phyloP scores from a whole-genome alignment of 2,797 vertebrate genomes.

The Tragopan temminckii region DNA sequence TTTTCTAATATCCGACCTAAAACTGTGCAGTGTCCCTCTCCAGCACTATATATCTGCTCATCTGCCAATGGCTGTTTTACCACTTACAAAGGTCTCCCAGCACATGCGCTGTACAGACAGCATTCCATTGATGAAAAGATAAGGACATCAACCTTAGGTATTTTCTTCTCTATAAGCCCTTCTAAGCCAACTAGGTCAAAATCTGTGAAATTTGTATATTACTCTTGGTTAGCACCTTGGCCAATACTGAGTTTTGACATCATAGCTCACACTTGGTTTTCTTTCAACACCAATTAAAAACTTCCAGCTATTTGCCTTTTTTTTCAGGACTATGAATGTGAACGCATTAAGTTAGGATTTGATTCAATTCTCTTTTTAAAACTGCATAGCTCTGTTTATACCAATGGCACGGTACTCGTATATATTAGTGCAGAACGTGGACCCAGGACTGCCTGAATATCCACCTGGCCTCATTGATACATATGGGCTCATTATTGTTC shows the following conservation, averaged over 20 bases:
- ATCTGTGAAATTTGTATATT: background rate
- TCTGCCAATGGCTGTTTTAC: background rate
- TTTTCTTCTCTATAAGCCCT: fast-evolving
- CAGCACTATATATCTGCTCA: background rate
- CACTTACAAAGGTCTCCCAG: background rate
- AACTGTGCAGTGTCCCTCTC: fast-evolving
- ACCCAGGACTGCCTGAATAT: background rate
- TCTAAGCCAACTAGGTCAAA: background rate
- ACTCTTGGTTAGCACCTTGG: background rate
- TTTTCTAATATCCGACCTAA: no score
- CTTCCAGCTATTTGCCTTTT: background rate
- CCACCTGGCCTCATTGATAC: background rate
- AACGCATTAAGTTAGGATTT: background rate
- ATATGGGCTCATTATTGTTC: background rate
- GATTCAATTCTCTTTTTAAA: background rate
- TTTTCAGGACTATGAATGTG: background rate
- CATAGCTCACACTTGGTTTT: fast-evolving
- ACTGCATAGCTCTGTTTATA: background rate
- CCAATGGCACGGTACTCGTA: background rate
- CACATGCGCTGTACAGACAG: background rate
- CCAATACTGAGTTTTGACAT: background rate
- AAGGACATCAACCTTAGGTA: background rate
- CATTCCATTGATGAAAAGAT: background rate
- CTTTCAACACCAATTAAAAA: background rate
- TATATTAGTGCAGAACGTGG: background rate